phyloP scores from a whole-genome alignment of 2,888 invertebrate species.

The Stenodema calcarata region DNA sequence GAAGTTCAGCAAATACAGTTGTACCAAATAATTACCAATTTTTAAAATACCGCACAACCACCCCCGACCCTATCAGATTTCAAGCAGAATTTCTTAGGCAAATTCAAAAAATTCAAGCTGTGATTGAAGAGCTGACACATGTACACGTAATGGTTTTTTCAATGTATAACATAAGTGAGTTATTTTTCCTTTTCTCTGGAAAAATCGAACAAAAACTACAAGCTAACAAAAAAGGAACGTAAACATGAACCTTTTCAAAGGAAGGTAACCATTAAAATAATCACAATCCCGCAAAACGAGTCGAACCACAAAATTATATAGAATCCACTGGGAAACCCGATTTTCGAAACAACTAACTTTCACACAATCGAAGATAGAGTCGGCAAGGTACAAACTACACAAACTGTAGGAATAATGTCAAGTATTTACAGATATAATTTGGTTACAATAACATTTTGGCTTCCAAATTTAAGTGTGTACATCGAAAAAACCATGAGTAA shows the following conservation, averaged over 20 bases:
- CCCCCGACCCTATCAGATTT: background rate
- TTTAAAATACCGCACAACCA: background rate
- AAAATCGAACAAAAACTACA: background rate
- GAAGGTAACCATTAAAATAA: background rate
- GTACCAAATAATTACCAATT: background rate
- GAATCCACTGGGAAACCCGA: background rate
- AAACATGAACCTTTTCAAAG: background rate
- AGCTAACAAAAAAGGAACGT: background rate
- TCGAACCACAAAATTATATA: background rate
- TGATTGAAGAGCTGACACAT: background rate
- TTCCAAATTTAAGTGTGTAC: background rate
- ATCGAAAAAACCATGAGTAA: background rate
- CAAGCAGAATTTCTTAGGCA: background rate
- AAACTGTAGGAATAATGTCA: background rate
- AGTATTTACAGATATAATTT: background rate
- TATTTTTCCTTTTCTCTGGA: background rate
- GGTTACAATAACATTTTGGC: background rate
- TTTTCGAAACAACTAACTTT: background rate
- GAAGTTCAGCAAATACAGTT: background rate
- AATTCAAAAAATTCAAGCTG: too few relatives aligned
- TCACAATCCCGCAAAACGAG: background rate
- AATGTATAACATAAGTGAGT: slow-evolving; percentile 19
- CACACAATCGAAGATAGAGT: background rate
- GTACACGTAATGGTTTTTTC: slow-evolving; percentile 13
- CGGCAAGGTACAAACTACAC: background rate